Conservation (phyloP, 2,113 vertebrate genomes). For the Crypturellus undulatus region DNA sequence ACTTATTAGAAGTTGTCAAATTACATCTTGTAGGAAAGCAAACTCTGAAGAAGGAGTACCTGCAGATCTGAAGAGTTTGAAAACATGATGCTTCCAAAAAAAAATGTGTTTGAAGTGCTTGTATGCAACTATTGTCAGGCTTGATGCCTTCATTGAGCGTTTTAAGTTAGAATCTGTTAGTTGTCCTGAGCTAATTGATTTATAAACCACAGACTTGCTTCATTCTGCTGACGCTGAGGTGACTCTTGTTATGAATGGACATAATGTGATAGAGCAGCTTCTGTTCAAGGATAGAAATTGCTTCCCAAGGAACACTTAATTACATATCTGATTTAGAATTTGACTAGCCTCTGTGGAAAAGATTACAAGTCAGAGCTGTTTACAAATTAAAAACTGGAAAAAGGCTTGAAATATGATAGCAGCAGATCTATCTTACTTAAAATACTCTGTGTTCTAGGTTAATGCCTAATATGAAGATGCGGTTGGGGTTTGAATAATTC, state of each 20-base stretch:
- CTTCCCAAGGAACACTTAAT: background rate
- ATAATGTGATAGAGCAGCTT: background rate
- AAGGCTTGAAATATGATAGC: background rate
- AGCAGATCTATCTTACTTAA: background rate
- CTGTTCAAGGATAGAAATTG: background rate
- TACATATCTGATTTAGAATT: background rate
- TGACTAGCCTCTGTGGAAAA: background rate
- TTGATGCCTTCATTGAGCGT: too few relatives aligned
- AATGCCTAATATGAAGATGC: background rate
- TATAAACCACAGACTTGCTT: too few relatives aligned
- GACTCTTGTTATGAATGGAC: too few relatives aligned
- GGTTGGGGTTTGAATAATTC: background rate
- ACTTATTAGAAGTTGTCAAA: accelerated
- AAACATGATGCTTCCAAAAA: too few relatives aligned
- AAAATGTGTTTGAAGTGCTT: too few relatives aligned
- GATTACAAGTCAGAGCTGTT: background rate
- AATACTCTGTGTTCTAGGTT: accelerated
- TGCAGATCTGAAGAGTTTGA: too few relatives aligned
- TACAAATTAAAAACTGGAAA: background rate
- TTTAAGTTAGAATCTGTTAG: too few relatives aligned
- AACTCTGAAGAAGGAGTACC: too few relatives aligned
- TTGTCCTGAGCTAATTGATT: too few relatives aligned
- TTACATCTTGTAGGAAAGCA: accelerated
- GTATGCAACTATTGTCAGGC: too few relatives aligned
- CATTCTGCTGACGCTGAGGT: too few relatives aligned